Base-by-base conservation (phyloP, 2,888 invertebrate species). In the Morpho helenor region DNA sequence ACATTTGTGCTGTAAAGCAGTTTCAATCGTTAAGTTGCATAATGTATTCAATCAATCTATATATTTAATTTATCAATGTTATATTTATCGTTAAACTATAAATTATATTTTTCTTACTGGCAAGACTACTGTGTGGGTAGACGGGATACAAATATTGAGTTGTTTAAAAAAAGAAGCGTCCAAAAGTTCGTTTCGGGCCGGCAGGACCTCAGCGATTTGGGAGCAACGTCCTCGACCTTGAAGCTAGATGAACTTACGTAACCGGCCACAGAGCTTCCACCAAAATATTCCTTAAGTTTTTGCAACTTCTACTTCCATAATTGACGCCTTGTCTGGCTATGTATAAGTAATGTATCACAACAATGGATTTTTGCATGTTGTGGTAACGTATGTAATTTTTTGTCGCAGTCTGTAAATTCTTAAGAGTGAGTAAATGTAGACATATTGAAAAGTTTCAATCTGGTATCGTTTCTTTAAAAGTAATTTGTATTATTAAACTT, bases 211-310 rank as follows among this genome's bases (percentile, higher is more conserved):
- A 84, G 85, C 85, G 83, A 83, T 85, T 87, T 84, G 89, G 89
- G 90, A 87, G 85, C 90, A 90, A 88, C 80, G 90, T 82, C 88
- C 90, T 79, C 88, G 87, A 82, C 90, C 90, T 90, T 90, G 90
- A 82, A 81, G 77, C 84, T 90, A 90, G 90, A 87, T 88, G 89
- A 87, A 88, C 88, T 88, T 88, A 89, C 79, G 82, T 87, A 87
- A 89, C 88, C 80, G 79, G 86, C 83, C 82, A 77, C 74, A 64
- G 71, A 82, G 82, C 81, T 80, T 84, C 82, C 81, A 79, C 85
- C 85, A 74, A 88, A 87, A 77, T 86, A 83, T 84, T 84, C 81
- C 78, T 79, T 71, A 60, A 78, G 74, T 87, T 88, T 88, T 88
- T 88, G 88, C 88, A 78, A 80, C 80, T 76, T 79, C 76, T 75